These are phyloP conservation scores for Taeniopygia guttata DNA, from an alignment of 2,797 vertebrate genomes.

Conservation along the genomic window DNA sequence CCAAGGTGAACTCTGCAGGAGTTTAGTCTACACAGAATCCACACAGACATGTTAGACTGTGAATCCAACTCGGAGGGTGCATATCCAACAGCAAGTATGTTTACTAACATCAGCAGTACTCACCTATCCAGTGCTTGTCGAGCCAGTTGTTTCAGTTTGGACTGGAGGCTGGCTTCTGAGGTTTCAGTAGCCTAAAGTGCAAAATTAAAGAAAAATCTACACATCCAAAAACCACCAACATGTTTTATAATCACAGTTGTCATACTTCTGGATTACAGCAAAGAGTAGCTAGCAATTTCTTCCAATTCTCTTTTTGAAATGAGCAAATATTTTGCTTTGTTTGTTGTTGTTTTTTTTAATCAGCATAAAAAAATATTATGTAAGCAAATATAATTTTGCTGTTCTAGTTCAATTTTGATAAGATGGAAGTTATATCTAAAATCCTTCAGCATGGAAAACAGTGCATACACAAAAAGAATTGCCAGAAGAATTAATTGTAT, in stretches of 20 bases:
- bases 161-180: conserved; percentile 88
- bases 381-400: neutral
- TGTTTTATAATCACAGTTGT: neutral
- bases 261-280: neutral
- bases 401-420: neutral
- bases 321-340: neutral
- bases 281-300: neutral
- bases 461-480: neutral
- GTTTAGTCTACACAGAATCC: neutral
- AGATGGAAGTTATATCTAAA: neutral
- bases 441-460: neutral
- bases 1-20: neutral
- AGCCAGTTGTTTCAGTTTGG: conserved; percentile 93
- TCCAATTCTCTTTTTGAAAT: neutral
- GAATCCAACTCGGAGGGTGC: neutral
- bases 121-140: conserved; percentile 94
- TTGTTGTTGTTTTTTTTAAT: neutral
- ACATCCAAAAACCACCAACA: neutral
- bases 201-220: conserved; percentile 23
- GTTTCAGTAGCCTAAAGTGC: conserved; percentile 88
- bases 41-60: neutral
- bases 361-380: neutral
- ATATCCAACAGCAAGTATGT: neutral
- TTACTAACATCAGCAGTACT: neutral
- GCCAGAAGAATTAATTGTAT: neutral